Evolutionary conservation across 2,113 vertebrate genomes (phyloP).

Genomic region (Phrynosoma blainvillii): DNA sequence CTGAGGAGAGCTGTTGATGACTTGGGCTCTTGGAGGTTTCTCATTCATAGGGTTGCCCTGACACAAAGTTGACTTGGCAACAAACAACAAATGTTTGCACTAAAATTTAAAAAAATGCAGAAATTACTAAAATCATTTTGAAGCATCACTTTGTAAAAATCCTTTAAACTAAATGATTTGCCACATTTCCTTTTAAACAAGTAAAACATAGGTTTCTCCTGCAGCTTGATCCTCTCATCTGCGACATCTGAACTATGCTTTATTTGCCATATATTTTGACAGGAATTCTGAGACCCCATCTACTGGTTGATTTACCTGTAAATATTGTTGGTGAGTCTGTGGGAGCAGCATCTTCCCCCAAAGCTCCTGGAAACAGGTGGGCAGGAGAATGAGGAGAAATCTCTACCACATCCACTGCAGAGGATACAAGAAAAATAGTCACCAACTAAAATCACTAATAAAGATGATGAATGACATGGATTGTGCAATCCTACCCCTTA

Average conservation of each 20-base stretch:
- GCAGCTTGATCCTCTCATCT: not conserved
- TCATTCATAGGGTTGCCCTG: too few relatives aligned
- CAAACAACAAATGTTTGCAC: not conserved
- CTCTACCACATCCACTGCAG: conserved; percentile 56
- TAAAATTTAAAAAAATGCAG: not conserved
- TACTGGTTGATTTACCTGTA: conserved; percentile 71
- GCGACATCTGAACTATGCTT: not conserved
- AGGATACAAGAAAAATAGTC: conserved; percentile 19
- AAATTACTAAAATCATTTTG: not conserved
- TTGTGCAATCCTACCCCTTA: not conserved
- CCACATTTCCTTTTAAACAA: not conserved
- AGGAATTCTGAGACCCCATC: not conserved
- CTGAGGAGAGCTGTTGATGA: too few relatives aligned
- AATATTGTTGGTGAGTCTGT: conserved; percentile 50
- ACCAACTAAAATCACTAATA: not conserved
- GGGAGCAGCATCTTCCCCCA: conserved; percentile 61
- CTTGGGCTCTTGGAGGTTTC: too few relatives aligned
- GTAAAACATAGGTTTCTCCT: not conserved
- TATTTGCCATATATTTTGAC: not conserved
- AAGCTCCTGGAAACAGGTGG: conserved; percentile 59
- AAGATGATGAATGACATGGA: not conserved
- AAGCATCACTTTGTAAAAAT: not conserved
- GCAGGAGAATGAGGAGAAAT: conserved; percentile 61
- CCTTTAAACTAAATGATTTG: not conserved
- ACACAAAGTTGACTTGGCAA: too few relatives aligned